These are phyloP conservation scores for Drepana arcuata DNA, from an alignment of 1,140 invertebrate genomes.

Conservation along the genomic window DNA sequence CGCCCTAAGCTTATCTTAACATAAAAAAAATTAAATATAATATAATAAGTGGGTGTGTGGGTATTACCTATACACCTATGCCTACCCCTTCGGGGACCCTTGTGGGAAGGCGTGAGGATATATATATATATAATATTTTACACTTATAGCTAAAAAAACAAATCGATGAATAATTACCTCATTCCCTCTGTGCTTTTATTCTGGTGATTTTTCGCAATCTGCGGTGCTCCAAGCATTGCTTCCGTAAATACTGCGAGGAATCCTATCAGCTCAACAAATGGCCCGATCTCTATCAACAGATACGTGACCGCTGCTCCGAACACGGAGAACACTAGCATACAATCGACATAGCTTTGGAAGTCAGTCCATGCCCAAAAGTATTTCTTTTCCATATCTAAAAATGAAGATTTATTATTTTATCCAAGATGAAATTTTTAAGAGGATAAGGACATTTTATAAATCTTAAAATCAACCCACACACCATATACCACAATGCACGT, in stretches of 20 bases:
- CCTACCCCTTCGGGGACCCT: too few relatives aligned
- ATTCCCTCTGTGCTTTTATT: constrained; percentile 96
- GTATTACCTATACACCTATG: too few relatives aligned
- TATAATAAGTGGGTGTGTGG: too few relatives aligned
- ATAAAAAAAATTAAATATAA: too few relatives aligned
- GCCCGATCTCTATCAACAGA: constrained; percentile 83
- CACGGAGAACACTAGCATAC: constrained; percentile 89
- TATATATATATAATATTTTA: too few relatives aligned
- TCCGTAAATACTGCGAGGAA: constrained; percentile 96
- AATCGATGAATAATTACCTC: constrained; percentile 91
- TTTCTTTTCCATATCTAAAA: constrained; percentile 88
- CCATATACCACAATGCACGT: constrained; percentile 4
- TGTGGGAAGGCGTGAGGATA: too few relatives aligned
- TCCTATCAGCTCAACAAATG: constrained; percentile 92
- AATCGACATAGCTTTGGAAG: constrained; percentile 96
- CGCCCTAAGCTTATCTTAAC: too few relatives aligned
- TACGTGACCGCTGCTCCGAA: constrained; percentile 89
- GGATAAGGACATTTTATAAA: too few relatives aligned
- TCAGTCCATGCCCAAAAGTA: constrained; percentile 99
- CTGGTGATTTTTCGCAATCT: constrained; percentile 90
- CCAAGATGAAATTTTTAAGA: too few relatives aligned
- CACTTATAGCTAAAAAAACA: too few relatives aligned
- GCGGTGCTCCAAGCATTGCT: constrained; percentile 95
- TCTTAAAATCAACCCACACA: too few relatives aligned
- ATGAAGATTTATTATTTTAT: constrained; percentile 5